A percentile compares a stretch with the other conserved stretches of the same genome.
Conservation (phyloP, 2,888 invertebrate species). For the Lysandra coridon region DNA sequence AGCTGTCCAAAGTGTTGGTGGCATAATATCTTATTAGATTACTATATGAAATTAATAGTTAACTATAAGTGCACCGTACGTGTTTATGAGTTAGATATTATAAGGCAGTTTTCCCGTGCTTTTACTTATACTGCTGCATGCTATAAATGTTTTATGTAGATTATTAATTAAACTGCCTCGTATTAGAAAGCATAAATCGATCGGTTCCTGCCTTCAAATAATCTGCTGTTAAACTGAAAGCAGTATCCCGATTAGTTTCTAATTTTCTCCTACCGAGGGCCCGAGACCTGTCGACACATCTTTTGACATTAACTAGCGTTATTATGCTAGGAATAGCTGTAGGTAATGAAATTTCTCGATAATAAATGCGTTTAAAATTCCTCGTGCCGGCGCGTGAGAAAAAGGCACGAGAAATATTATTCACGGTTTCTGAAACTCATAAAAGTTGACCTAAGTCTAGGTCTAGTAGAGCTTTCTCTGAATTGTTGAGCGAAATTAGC, state of each 20-base stretch:
- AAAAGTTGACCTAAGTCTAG: not conserved
- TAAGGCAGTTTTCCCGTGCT: not conserved
- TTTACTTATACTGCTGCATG: not conserved
- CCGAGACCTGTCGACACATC: slow-evolving; percentile 46
- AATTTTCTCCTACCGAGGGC: slow-evolving; percentile 52
- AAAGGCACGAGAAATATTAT: not conserved
- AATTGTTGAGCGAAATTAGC: not conserved
- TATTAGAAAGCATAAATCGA: slow-evolving; percentile 60
- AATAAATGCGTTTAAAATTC: slow-evolving; percentile 33
- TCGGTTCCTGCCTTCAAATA: slow-evolving; percentile 56
- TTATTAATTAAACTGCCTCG: slow-evolving; percentile 48
- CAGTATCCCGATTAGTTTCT: slow-evolving; percentile 62
- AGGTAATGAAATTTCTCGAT: slow-evolving; percentile 30
- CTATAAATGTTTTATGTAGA: slow-evolving; percentile 33
- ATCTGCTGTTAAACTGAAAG: slow-evolving; percentile 62
- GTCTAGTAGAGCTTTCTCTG: not conserved
- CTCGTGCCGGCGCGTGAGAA: slow-evolving; percentile 25
- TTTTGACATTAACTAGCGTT: slow-evolving; percentile 43
- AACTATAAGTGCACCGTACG: not conserved
- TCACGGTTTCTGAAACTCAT: not conserved
- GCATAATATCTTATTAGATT: not conserved
- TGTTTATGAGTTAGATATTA: not conserved
- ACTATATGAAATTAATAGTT: not conserved
- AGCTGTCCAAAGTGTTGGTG: no score
- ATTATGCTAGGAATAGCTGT: slow-evolving; percentile 33